Evolutionary conservation across 2,888 invertebrate genomes (phyloP).

Genomic region (Drosophila neonasuta): DNA sequence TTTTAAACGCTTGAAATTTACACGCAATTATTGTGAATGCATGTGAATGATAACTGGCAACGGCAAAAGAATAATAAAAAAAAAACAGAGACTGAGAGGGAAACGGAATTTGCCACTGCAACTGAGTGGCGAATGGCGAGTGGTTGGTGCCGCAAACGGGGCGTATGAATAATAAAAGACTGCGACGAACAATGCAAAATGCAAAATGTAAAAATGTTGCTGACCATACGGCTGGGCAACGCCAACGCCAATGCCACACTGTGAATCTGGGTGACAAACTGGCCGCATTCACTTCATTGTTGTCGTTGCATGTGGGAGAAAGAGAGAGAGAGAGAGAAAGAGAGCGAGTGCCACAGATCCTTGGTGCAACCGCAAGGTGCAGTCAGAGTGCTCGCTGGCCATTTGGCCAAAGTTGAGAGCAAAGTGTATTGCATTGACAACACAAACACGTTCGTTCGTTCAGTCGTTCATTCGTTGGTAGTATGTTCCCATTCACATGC

Average conservation of each 20-base stretch:
- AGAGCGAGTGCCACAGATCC: constrained; percentile 36
- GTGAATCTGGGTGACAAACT: constrained; percentile 55
- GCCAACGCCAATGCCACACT: background rate
- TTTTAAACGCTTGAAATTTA: constrained; percentile 54
- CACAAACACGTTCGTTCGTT: constrained; percentile 34
- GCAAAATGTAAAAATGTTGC: constrained; percentile 16
- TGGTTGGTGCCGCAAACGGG: constrained; percentile 14
- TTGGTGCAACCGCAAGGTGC: constrained; percentile 30
- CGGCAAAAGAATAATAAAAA: background rate
- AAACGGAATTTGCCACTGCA: constrained; percentile 26
- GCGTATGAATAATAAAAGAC: constrained; percentile 56
- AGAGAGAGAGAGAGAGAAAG: background rate
- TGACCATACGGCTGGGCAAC: constrained; percentile 22
- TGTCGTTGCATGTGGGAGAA: constrained; percentile 12
- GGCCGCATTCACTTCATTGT: constrained; percentile 39
- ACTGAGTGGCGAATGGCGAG: background rate
- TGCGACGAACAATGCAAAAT: constrained; percentile 43
- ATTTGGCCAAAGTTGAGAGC: constrained; percentile 21
- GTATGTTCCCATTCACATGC: constrained; percentile 2
- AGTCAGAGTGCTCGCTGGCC: constrained; percentile 22
- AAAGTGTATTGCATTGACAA: constrained; percentile 25
- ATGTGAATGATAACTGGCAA: constrained; percentile 36
- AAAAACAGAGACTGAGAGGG: background rate
- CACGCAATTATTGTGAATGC: constrained; percentile 66
- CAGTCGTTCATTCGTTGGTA: too few species aligned